These are phyloP conservation scores for Fistularia commersonii DNA, from an alignment of 2,797 vertebrate genomes.

Conservation along the genomic window DNA sequence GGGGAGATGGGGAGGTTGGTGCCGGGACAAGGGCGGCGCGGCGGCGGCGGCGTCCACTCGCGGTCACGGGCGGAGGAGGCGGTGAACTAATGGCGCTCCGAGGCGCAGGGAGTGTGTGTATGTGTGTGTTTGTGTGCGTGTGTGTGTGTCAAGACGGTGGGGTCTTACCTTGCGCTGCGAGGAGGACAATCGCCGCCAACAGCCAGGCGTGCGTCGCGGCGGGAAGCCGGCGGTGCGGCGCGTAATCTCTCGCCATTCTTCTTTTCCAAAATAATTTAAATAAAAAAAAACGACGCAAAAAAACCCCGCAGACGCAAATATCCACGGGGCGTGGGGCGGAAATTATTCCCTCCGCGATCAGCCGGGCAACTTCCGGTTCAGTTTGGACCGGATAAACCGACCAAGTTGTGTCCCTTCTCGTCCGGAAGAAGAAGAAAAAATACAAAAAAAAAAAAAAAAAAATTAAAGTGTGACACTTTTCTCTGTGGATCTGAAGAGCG, in stretches of 20 bases:
- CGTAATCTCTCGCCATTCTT: constrained; percentile 67
- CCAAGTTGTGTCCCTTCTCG: constrained; percentile 33
- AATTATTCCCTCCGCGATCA: constrained; percentile 46
- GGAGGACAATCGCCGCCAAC: constrained; percentile 38
- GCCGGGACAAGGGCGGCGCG: not conserved
- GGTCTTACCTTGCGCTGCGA: constrained; percentile 65
- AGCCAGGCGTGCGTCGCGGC: constrained; percentile 40
- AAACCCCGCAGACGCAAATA: constrained; percentile 55
- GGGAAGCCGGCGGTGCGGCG: constrained; percentile 34
- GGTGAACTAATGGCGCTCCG: rapidly evolving
- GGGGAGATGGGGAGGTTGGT: not conserved
- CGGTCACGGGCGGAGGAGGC: not conserved
- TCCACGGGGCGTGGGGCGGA: constrained; percentile 46
- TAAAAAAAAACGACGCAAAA: constrained; percentile 3
- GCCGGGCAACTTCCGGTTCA: constrained; percentile 44
- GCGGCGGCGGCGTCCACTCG: not conserved
- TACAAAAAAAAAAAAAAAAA: too few species aligned
- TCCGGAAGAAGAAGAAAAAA: not conserved
- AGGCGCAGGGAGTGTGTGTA: too few species aligned
- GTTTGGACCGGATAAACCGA: constrained; percentile 19
- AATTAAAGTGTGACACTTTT: constrained; percentile 11
- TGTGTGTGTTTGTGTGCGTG: not conserved
- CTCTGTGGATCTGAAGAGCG: not conserved
- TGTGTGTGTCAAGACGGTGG: not conserved
- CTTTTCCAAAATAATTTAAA: too few species aligned